A percentile compares a stretch with the other conserved stretches of the same genome.
Conservation (phyloP, 2,888 invertebrate species). For the Meghimatium bilineatum region DNA sequence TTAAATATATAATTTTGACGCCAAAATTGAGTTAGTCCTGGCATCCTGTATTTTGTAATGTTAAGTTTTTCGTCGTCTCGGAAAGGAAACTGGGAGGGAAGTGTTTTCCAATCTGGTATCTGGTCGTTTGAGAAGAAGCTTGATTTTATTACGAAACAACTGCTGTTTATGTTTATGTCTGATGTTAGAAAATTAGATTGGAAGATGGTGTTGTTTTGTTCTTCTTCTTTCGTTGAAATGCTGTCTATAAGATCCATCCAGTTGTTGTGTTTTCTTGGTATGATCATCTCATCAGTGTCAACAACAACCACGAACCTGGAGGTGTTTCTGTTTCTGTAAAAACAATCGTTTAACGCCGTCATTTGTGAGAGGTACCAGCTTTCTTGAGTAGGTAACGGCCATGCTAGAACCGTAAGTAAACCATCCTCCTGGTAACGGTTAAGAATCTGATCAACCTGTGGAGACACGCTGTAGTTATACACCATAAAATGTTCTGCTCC, state of each 20-base stretch:
- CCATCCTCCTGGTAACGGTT: constrained; percentile 30
- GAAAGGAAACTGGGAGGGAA: neutral
- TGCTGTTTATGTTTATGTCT: neutral
- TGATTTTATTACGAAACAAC: neutral
- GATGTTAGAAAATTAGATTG: neutral
- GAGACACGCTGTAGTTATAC: constrained; percentile 39
- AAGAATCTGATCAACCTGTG: constrained; percentile 18
- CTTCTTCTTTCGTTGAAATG: neutral
- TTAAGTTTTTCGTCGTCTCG: neutral
- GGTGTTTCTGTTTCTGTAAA: constrained; percentile 20
- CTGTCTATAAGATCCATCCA: constrained; percentile 16
- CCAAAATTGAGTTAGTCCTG: neutral
- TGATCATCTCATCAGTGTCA: constrained; percentile 33
- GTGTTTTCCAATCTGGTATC: neutral
- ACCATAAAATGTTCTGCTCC: constrained; percentile 46
- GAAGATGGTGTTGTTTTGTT: neutral
- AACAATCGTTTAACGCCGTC: constrained; percentile 32
- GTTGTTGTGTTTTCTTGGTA: constrained; percentile 15
- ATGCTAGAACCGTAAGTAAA: constrained; percentile 25
- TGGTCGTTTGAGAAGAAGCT: neutral
- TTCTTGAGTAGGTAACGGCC: constrained; percentile 23
- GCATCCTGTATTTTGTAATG: neutral
- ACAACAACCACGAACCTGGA: constrained; percentile 27
- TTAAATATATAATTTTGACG: neutral
- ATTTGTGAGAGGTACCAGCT: constrained; percentile 24